Base-by-base conservation (phyloP, 2,113 vertebrate species). In the Hippocampus zosterae region DNA sequence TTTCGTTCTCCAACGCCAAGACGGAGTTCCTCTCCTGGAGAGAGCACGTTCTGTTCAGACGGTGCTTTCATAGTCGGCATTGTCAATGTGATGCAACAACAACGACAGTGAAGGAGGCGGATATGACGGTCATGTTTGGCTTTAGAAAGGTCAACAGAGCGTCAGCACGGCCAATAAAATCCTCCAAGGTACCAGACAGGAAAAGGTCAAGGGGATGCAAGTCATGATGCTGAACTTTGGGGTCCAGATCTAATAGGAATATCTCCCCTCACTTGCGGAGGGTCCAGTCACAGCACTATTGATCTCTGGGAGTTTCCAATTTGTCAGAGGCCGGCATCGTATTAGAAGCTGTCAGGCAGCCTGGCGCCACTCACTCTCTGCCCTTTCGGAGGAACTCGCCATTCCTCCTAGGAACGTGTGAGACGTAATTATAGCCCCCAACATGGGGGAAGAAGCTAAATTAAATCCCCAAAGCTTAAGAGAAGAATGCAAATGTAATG, bases 1-100 rank as follows among this genome's bases (percentile, higher is more conserved):
- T 95, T 88, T 95, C 92, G 48, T 97, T 98, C 92, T 96, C 95
- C 87, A 86, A 81, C 70, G 93, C 93, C 91, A 98, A 75, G 0
- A 91, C 91, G 6, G 93, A 95, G 81, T 98, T 98, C 80, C 92
- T 85, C 69, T 93, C 94, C 96, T 98, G 90, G 55, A 83, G 65
- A 50, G 5, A 72, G 52, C 27, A 83, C 65, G 74, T 59, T 15
- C 56, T 8, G 16, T 46, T 9, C 16, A 11, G 57, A 40, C 73
- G 72, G 61, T 68, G 37, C 44, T 69, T 76, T 70, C 74, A 75
- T 23, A 29, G 25, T 29, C n/a, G 15, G 19, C 37, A n/a, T 64
- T n/a, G 29, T 53, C 29, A 33, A 60, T 25, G 11, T 18, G 66
- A 70, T 41, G 52, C 40, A 60, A 69, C 67, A 67, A 53, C 6